Base-by-base conservation (phyloP, 2,797 vertebrate species). In the Intellagama lesueurii region DNA sequence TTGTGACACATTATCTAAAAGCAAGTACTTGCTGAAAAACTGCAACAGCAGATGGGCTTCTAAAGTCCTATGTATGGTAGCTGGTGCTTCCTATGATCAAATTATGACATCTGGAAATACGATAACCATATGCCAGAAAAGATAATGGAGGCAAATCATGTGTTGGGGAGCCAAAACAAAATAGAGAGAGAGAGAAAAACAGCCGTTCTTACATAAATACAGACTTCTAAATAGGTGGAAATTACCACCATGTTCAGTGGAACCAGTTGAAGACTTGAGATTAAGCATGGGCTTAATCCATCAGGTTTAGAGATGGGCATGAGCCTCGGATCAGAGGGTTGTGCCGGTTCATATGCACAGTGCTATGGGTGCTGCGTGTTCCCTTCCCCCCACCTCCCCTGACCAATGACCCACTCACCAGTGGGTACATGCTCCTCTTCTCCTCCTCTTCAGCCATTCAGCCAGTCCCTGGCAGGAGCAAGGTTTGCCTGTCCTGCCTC, bases 1-100 rank as follows among this genome's bases (percentile, higher is more conserved):
- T 88, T 88, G 81, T 83, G 72, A 83, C 73, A 88, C 68, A 78
- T 83, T 88, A 77, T 82, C 87, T 81, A 81, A 73, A 88, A 81
- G 69, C 87, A 88, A 88, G 52, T 88, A 44, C 49, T 64, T 88
- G 69, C 79, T 88, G 79, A 44, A 87, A 87, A 83, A 68, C 40
- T 77, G 40, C 66, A 35, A 77, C n/a, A 81, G 82, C 60, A 90
- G 77, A 84, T 4, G 5, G 69, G 80, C 12, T 83, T 88, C 80
- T 88, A 81, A 5, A 0, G 3, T 24, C 9, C 70, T 73, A 72
- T 1, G 86, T 81, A 66, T 77, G 72, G 73, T 75, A 83, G 44
- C 52, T 26, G n/a, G 86, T 32, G 2, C 73, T 79, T 82, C 66
- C 52, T n/a, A 73, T 30, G 85, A 40, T 76, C 77, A 52, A 81